Percentiles rank a stretch among this genome's conserved stretches.
Evolutionary conservation across 2,888 invertebrate genomes (phyloP).

Genomic region (Esperia sulphurella): DNA sequence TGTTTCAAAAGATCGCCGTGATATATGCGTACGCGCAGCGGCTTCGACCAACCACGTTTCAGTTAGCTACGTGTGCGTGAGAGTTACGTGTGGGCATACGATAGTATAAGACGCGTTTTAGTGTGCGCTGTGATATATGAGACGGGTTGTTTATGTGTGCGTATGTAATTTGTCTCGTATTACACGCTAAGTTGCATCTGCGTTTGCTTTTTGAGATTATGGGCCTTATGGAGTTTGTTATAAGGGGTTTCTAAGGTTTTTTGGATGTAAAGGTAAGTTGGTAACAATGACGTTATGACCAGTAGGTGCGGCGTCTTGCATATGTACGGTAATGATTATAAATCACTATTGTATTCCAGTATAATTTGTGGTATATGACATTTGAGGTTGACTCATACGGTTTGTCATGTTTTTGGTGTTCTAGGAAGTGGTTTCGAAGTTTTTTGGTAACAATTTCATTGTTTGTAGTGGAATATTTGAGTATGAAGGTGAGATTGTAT

Average conservation of each 20-base stretch:
- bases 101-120: constrained; percentile 21
- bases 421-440: constrained; percentile 48
- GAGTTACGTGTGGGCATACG: not conserved
- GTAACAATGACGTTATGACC: constrained; percentile 39
- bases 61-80: constrained; percentile 28
- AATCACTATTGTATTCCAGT: constrained; percentile 32
- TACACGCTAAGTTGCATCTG: constrained; percentile 21
- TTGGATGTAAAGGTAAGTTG: constrained; percentile 11
- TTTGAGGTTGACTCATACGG: constrained; percentile 15
- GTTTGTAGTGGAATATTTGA: not conserved
- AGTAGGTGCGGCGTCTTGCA: constrained; percentile 38
- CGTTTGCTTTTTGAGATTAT: constrained; percentile 22
- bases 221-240: constrained; percentile 24
- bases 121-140: constrained; percentile 36
- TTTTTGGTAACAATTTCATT: constrained; percentile 8
- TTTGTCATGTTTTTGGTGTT: constrained; percentile 18
- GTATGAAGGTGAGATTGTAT: not conserved
- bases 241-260: not conserved
- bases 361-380: constrained; percentile 52
- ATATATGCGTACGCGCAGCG: constrained; percentile 53
- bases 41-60: constrained; percentile 34
- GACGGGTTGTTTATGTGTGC: constrained; percentile 22
- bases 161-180: constrained; percentile 39
- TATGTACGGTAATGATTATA: constrained; percentile 15
- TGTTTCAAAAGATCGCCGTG: constrained; percentile 60